Evolutionary conservation across 2,888 invertebrate genomes (phyloP).

Genomic region (Tenodera sinensis): DNA sequence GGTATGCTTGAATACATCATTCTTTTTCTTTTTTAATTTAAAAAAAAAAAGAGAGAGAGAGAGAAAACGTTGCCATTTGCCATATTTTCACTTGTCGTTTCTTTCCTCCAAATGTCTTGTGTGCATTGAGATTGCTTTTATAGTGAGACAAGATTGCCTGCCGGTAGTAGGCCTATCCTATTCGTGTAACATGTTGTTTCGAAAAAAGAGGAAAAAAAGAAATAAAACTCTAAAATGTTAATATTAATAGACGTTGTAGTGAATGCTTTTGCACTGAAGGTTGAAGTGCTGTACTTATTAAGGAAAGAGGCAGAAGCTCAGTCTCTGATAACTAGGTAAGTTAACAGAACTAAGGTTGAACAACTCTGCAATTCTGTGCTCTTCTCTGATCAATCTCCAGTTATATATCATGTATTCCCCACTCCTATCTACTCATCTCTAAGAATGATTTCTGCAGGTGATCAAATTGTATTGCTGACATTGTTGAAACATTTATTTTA

Average conservation of each 20-base stretch:
- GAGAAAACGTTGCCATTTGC: constrained; percentile 9
- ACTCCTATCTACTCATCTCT: too few species aligned
- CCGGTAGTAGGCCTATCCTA: not conserved
- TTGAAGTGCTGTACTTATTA: too few species aligned
- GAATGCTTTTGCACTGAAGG: not conserved
- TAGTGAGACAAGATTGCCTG: not conserved
- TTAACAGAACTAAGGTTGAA: too few species aligned
- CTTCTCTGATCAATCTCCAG: too few species aligned
- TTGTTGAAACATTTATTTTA: too few species aligned
- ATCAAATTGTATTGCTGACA: too few species aligned
- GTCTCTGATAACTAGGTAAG: too few species aligned
- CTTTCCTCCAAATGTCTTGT: constrained; percentile 1
- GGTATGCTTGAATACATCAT: not conserved
- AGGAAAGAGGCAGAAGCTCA: too few species aligned
- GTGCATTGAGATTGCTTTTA: constrained; percentile 19
- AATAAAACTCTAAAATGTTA: constrained; percentile 19
- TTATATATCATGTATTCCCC: too few species aligned
- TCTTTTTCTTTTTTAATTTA: not conserved
- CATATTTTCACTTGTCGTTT: constrained; percentile 4
- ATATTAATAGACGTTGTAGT: not conserved
- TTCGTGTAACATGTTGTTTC: constrained; percentile 24
- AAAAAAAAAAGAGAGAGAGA: too few species aligned
- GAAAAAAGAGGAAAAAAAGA: constrained; percentile 13
- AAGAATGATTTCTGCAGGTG: too few species aligned
- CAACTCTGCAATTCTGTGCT: too few species aligned